Conservation (phyloP, 1,140 invertebrate genomes). For the Anastrepha ludens region DNA sequence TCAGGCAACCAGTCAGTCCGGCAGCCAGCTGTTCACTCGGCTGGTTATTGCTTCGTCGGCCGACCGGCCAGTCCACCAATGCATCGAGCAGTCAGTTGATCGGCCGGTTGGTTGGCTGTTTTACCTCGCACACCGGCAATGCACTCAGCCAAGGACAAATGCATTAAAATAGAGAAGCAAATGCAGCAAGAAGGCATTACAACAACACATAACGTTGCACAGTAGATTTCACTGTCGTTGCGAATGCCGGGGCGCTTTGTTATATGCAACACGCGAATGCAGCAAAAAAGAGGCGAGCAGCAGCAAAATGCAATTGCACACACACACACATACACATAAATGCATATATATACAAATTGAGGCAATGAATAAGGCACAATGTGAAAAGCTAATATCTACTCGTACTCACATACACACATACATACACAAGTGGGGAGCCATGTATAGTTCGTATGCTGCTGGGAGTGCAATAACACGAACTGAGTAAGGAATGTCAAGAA, state of each 20-base stretch:
- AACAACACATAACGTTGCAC: conserved; percentile 42
- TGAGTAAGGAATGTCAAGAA: conserved; percentile 54
- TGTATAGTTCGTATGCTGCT: neutral
- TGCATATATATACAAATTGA: neutral
- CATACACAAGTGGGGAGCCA: neutral
- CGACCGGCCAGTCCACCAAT: neutral
- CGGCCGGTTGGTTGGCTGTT: conserved; percentile 23
- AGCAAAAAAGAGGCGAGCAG: neutral
- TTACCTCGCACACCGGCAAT: conserved; percentile 63
- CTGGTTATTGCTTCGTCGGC: neutral
- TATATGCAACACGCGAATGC: conserved; percentile 27
- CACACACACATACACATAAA: neutral
- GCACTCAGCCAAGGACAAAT: conserved; percentile 74
- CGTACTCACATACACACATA: neutral
- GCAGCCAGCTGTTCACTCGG: neutral
- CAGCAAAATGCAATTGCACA: conserved; percentile 16
- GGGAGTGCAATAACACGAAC: conserved; percentile 50
- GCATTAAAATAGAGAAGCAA: conserved; percentile 65
- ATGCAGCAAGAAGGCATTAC: conserved; percentile 12
- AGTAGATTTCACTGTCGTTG: conserved; percentile 48
- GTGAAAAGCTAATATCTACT: neutral
- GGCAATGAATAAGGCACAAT: conserved; percentile 1
- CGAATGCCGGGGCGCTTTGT: neutral
- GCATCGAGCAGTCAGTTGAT: conserved; percentile 10
- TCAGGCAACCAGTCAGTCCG: neutral